Evolutionary conservation across 2,888 invertebrate genomes (phyloP).

Genomic region (Xanthorhoe spadicearia): DNA sequence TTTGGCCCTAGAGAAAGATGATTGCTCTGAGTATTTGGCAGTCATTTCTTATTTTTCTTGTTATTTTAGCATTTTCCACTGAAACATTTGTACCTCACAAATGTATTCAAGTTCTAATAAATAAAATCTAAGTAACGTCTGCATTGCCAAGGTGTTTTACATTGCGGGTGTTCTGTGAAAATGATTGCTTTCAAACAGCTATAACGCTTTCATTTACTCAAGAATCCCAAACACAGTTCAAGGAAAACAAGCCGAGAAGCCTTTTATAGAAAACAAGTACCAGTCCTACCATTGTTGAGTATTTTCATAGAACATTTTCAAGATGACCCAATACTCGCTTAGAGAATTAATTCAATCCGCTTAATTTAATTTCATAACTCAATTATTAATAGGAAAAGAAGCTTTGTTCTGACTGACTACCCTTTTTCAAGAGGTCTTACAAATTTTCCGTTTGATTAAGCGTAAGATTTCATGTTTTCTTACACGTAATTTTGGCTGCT

Average conservation of each 20-base stretch:
- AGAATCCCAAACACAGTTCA: slow-evolving; percentile 75
- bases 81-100: not conserved
- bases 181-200: slow-evolving; percentile 75
- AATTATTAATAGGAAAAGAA: not conserved
- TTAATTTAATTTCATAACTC: not conserved
- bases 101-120: not conserved
- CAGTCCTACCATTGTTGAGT: slow-evolving; percentile 26
- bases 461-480: not conserved
- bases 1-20: too few relatives aligned
- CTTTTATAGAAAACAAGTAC: slow-evolving; percentile 49
- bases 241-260: slow-evolving; percentile 66
- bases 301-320: slow-evolving; percentile 11
- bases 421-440: not conserved
- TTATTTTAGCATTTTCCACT: not conserved
- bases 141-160: slow-evolving; percentile 59
- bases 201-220: slow-evolving; percentile 70
- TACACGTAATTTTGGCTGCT: not conserved
- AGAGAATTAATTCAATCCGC: not conserved
- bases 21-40: too few relatives aligned
- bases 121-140: not conserved
- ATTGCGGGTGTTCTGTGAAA: slow-evolving; percentile 70
- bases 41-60: too few relatives aligned
- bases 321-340: not conserved
- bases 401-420: too few relatives aligned
- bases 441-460: not conserved